These are phyloP conservation scores for Malacoraja senta DNA, from an alignment of 2,797 vertebrate species.

Conservation along the genomic window DNA sequence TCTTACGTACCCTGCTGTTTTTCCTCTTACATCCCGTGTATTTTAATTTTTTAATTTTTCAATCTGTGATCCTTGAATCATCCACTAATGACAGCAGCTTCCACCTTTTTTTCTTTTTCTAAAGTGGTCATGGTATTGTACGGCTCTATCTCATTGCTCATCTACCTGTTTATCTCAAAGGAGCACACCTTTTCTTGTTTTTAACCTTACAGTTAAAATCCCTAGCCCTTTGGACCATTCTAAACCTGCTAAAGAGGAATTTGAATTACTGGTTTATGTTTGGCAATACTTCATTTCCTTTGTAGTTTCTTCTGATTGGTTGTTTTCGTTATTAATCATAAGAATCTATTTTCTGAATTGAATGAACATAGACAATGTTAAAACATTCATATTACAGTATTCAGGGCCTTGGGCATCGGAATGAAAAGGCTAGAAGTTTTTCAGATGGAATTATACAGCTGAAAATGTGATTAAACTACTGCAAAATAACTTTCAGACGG, in stretches of 20 bases:
- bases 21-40: too few species aligned
- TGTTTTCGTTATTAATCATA: not conserved
- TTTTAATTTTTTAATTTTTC: too few species aligned
- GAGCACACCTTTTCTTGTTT: too few species aligned
- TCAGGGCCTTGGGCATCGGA: not conserved
- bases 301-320: not conserved
- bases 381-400: not conserved
- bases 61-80: too few species aligned
- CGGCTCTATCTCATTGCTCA: too few species aligned
- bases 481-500: not conserved
- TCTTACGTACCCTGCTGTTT: too few species aligned
- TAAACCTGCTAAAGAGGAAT: not conserved
- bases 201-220: too few species aligned
- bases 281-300: not conserved
- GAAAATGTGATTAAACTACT: not conserved
- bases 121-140: too few species aligned
- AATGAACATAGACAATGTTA: not conserved
- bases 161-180: too few species aligned
- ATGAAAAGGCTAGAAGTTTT: not conserved
- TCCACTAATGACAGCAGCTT: too few species aligned
- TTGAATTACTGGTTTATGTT: not conserved
- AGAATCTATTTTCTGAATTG: not conserved
- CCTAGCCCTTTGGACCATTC: too few species aligned
- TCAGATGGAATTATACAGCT: not conserved
- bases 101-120: not conserved